phyloP scores from a whole-genome alignment of 2,797 vertebrate genomes.

The Atherinosoma microstoma region DNA sequence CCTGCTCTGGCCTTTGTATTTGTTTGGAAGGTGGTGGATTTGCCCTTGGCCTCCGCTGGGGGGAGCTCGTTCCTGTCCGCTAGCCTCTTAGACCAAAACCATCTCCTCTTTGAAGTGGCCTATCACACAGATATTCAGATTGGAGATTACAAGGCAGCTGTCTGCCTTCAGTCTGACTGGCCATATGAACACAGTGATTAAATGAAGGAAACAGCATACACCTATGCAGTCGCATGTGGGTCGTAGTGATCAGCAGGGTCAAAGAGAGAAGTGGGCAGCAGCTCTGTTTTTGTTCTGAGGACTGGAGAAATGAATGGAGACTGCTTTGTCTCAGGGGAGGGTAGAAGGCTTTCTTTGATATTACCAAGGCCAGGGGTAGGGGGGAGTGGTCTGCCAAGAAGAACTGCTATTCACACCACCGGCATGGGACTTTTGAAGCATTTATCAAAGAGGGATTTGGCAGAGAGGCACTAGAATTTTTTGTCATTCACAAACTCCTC shows the following conservation, averaged over 20 bases:
- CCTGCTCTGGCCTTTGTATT: constrained; percentile 72
- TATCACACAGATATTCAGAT: constrained; percentile 71
- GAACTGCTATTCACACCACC: constrained; percentile 79
- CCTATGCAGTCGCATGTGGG: constrained; percentile 52
- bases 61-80: constrained; percentile 75
- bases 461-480: constrained; percentile 68
- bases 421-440: constrained; percentile 77
- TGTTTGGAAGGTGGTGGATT: constrained; percentile 68
- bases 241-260: constrained; percentile 41
- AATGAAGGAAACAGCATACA: constrained; percentile 64
- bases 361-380: constrained; percentile 65
- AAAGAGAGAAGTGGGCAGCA: constrained; percentile 40
- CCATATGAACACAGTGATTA: constrained; percentile 52
- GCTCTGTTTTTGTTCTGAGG: constrained; percentile 64
- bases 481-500: constrained; percentile 78
- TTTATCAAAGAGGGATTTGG: constrained; percentile 80
- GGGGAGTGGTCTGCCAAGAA: constrained; percentile 54
- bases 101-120: constrained; percentile 76
- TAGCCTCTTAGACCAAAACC: constrained; percentile 59
- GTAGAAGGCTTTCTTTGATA: constrained; percentile 76
- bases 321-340: constrained; percentile 69
- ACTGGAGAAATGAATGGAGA: constrained; percentile 69
- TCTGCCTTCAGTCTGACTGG: constrained; percentile 62
- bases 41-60: constrained; percentile 75
- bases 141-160: constrained; percentile 68